A percentile compares a stretch with the other conserved stretches of the same genome.
Conservation (phyloP, 1,140 invertebrate genomes). For the Tetramorium parvispinum region DNA sequence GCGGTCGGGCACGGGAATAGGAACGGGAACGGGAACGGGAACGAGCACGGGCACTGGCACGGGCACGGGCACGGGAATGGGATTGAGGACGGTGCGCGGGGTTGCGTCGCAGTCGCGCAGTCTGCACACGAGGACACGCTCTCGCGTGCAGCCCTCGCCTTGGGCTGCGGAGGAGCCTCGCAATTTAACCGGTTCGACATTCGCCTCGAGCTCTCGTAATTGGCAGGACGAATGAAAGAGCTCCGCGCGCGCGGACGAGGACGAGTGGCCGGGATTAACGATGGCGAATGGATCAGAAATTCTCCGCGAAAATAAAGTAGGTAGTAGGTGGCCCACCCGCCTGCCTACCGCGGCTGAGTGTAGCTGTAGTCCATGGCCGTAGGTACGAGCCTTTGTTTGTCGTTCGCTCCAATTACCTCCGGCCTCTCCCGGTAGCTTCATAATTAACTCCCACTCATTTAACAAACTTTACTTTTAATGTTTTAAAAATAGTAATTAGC, state of each 20-base stretch:
- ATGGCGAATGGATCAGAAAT: constrained; percentile 83
- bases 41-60: not conserved
- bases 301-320: constrained; percentile 82
- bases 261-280: constrained; percentile 80
- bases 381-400: constrained; percentile 85
- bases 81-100: constrained; percentile 29
- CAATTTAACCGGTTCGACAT: constrained; percentile 78
- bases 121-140: constrained; percentile 72
- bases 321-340: constrained; percentile 66
- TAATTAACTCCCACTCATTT: constrained; percentile 87
- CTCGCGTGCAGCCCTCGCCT: constrained; percentile 75
- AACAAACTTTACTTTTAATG: constrained; percentile 87
- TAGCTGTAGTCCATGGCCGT: constrained; percentile 73
- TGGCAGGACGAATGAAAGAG: constrained; percentile 83
- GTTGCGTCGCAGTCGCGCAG: constrained; percentile 68
- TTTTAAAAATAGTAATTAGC: constrained; percentile 87
- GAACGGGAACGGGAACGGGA: not conserved
- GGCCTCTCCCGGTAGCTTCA: constrained; percentile 84
- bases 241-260: constrained; percentile 72
- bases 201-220: constrained; percentile 79
- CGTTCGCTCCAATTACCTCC: constrained; percentile 86
- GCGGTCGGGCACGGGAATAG: constrained; percentile 13
- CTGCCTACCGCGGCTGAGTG: constrained; percentile 60
- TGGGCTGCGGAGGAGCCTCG: constrained; percentile 75
- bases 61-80: not conserved